phyloP scores from a whole-genome alignment of 2,888 invertebrate species.

The Eutolmus rufibarbis region DNA sequence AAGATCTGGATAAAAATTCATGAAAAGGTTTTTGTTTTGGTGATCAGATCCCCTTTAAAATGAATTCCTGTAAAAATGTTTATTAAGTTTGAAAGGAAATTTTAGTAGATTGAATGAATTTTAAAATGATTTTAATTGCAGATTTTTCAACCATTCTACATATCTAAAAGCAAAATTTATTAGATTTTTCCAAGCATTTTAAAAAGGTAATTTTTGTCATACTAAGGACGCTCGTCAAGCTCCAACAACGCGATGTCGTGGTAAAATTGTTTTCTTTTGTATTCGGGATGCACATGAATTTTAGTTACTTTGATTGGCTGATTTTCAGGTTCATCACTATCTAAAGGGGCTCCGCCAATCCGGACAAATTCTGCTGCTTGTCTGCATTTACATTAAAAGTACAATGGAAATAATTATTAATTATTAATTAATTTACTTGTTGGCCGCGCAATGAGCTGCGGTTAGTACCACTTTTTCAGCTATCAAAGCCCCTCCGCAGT shows the following conservation, averaged over 20 bases:
- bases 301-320: neutral
- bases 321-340: neutral
- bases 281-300: conserved; percentile 27
- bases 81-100: too few relatives aligned
- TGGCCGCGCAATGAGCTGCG: conserved; percentile 54
- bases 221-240: neutral
- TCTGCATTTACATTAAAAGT: neutral
- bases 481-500: conserved; percentile 61
- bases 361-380: neutral
- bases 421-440: neutral
- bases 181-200: too few relatives aligned
- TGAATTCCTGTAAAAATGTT: too few relatives aligned
- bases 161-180: neutral
- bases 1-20: too few relatives aligned
- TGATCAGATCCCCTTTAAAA: too few relatives aligned
- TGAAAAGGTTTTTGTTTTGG: too few relatives aligned
- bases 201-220: neutral
- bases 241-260: conserved; percentile 39
- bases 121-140: too few relatives aligned
- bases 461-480: conserved; percentile 58
- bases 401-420: neutral
- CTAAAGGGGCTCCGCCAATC: neutral
- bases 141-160: too few relatives aligned
- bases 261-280: neutral
- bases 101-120: too few relatives aligned